phyloP scores from a whole-genome alignment of 2,113 vertebrate species.

The Otis tarda region DNA sequence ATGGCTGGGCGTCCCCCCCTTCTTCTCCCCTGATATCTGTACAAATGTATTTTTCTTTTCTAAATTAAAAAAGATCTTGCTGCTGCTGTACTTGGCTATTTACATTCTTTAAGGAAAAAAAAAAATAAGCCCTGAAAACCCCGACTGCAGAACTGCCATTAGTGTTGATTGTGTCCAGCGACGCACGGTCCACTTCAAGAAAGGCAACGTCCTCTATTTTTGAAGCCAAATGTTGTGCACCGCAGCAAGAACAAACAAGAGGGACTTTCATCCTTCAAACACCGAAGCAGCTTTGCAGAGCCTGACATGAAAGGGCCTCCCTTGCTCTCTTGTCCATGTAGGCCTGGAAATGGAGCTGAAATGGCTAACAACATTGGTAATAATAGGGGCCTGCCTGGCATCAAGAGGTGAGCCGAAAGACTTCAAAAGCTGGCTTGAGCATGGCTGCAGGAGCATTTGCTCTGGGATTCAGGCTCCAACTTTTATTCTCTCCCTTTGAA shows the following conservation, averaged over 20 bases:
- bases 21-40: background rate
- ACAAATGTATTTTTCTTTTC: background rate
- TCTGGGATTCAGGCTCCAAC: slow-evolving; percentile 73
- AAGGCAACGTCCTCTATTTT: slow-evolving; percentile 59
- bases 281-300: slow-evolving; percentile 65
- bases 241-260: slow-evolving; percentile 56
- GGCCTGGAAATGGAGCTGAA: slow-evolving; percentile 84
- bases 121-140: background rate
- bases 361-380: slow-evolving; percentile 84
- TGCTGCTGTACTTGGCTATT: background rate
- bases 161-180: slow-evolving; percentile 23
- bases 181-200: slow-evolving; percentile 41
- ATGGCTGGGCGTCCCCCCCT: background rate
- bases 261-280: slow-evolving; percentile 72
- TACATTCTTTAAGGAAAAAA: slow-evolving; percentile 21
- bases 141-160: slow-evolving; percentile 40
- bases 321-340: slow-evolving; percentile 77
- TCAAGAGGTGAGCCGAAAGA: slow-evolving; percentile 85
- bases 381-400: slow-evolving; percentile 88
- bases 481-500: slow-evolving; percentile 98
- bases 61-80: slow-evolving; percentile 43
- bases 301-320: slow-evolving; percentile 87
- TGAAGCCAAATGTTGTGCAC: slow-evolving; percentile 58
- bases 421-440: slow-evolving; percentile 87
- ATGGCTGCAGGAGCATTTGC: slow-evolving; percentile 68